Percentiles rank a stretch among this genome's conserved stretches.
These are phyloP conservation scores for Xylota segnis DNA, from an alignment of 2,888 invertebrate species.

Conservation along the genomic window DNA sequence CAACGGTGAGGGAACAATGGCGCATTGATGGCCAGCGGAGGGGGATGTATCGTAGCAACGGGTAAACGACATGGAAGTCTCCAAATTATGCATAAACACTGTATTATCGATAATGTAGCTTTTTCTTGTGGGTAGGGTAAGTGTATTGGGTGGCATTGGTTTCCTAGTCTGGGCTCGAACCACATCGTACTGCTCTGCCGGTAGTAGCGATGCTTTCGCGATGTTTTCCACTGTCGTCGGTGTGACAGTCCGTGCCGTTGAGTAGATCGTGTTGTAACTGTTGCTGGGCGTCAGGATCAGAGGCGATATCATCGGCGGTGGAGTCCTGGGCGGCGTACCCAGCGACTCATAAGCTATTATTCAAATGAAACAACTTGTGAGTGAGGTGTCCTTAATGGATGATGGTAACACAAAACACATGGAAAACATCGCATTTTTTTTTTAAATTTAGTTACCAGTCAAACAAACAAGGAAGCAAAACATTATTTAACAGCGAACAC, in stretches of 20 bases:
- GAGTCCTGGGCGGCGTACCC: constrained; percentile 77
- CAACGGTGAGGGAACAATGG: background rate
- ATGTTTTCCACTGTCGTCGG: constrained; percentile 47
- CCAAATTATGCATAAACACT: constrained; percentile 74
- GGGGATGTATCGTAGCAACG: constrained; percentile 40
- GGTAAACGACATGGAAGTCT: constrained; percentile 59
- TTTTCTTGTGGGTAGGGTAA: constrained; percentile 68
- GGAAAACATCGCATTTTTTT: constrained; percentile 61
- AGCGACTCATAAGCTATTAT: constrained; percentile 78
- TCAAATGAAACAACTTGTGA: constrained; percentile 1
- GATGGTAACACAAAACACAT: constrained; percentile 25
- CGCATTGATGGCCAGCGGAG: constrained; percentile 15
- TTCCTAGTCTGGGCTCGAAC: constrained; percentile 76
- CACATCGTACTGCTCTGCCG: constrained; percentile 60
- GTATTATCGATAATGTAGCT: constrained; percentile 68
- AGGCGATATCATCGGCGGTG: constrained; percentile 77
- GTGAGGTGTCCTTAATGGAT: background rate
- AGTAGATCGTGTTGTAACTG: constrained; percentile 51
- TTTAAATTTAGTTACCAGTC: constrained; percentile 40
- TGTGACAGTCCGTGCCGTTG: constrained; percentile 15
- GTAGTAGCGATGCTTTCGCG: constrained; percentile 40
- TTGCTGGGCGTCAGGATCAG: constrained; percentile 65
- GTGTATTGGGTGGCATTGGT: constrained; percentile 63
- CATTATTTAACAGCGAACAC: constrained; percentile 37
- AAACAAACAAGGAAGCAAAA: constrained; percentile 43